Percentiles rank a stretch among this genome's conserved stretches.
phyloP scores from a whole-genome alignment of 23 tunicate genomes.

The Styela plicata region DNA sequence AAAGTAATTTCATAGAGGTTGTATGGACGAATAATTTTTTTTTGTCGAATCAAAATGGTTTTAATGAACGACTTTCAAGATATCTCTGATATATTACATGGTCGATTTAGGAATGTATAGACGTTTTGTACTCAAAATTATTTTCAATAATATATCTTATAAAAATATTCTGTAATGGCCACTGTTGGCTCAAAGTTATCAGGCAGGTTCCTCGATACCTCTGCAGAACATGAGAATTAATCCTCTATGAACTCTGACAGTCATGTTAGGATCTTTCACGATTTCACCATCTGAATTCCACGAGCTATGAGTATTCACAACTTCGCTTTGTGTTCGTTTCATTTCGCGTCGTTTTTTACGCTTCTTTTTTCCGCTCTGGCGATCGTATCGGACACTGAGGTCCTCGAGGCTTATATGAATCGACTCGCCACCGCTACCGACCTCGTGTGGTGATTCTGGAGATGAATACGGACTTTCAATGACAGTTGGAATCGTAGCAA shows the following conservation, averaged over 20 bases:
- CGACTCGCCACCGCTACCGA: background rate
- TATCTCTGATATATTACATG: too few relatives aligned
- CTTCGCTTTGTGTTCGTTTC: background rate
- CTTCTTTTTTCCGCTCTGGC: background rate
- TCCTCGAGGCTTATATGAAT: constrained; percentile 16
- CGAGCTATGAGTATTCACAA: constrained; percentile 16
- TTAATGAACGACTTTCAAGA: too few relatives aligned
- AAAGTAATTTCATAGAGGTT: too few relatives aligned
- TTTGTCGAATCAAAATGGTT: too few relatives aligned
- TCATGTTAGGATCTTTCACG: constrained; percentile 51
- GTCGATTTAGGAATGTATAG: too few relatives aligned
- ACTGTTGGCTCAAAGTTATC: too few relatives aligned
- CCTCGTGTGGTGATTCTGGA: background rate
- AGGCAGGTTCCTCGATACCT: constrained; percentile 75
- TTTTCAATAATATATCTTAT: too few relatives aligned
- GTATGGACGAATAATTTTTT: too few relatives aligned
- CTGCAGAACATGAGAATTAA: constrained; percentile 63
- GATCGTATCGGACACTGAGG: constrained; percentile 3
- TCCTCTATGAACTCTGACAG: constrained; percentile 77
- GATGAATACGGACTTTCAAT: background rate
- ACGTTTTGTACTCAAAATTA: too few relatives aligned
- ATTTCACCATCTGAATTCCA: constrained; percentile 97
- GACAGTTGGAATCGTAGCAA: too few relatives aligned
- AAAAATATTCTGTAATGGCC: too few relatives aligned
- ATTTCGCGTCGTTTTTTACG: background rate